Evolutionary conservation across 2,113 vertebrate genomes (phyloP).

Genomic region (Psettodes erumei): DNA sequence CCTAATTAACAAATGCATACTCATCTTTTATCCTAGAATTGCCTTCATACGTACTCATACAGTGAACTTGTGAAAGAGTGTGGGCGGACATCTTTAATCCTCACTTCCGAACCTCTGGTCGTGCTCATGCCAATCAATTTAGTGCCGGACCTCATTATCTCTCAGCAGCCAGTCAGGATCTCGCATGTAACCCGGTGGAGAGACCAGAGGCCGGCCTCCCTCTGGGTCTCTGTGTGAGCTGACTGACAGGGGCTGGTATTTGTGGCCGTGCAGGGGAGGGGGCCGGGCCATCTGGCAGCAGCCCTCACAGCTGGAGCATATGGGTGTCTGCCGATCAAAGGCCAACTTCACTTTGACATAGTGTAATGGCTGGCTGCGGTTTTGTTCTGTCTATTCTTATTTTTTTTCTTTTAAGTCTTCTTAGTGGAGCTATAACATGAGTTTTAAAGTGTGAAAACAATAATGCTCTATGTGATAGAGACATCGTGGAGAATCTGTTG

Average conservation of each 20-base stretch:
- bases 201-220: constrained; percentile 53
- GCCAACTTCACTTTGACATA: constrained; percentile 25
- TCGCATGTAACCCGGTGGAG: constrained; percentile 41
- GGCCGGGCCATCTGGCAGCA: constrained; percentile 67
- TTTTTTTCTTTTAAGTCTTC: constrained; percentile 4
- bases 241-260: constrained; percentile 75
- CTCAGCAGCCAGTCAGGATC: constrained; percentile 40
- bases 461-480: not conserved
- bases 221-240: constrained; percentile 55
- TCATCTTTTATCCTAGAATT: constrained; percentile 4
- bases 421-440: constrained; percentile 1
- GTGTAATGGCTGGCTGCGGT: constrained; percentile 23
- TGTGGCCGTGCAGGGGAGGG: constrained; percentile 55
- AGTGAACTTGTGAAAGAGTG: constrained; percentile 26
- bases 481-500: constrained; percentile 7
- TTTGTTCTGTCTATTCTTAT: not conserved
- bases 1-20: constrained; percentile 2
- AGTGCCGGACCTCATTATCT: constrained; percentile 63
- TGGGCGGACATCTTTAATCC: constrained; percentile 53
- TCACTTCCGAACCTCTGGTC: constrained; percentile 53
- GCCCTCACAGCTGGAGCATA: constrained; percentile 67
- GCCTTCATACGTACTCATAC: constrained; percentile 28
- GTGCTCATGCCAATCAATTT: constrained; percentile 57
- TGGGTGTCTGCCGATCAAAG: constrained; percentile 45
- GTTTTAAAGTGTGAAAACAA: not conserved